Evolutionary conservation across 2,113 vertebrate genomes (phyloP), one percentile per base, ranked within the genome.

Genomic region (Indicator indicator): DNA sequence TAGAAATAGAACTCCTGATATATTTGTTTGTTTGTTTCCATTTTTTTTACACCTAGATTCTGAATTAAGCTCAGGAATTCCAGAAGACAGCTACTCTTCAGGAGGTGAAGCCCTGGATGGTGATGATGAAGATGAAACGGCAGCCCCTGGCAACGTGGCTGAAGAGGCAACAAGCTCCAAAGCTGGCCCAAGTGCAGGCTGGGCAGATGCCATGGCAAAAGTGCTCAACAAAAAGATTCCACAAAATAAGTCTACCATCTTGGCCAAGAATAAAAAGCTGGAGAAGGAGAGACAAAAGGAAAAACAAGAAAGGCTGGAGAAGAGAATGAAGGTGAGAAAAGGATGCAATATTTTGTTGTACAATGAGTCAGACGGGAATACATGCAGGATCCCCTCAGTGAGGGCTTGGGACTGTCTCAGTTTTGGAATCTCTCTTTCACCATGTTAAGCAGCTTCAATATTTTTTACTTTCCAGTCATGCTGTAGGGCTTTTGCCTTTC

Each of bases 151-250:
- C 32, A n/a, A 50, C 1, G 54, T 33, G 40, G 58, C 17, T 48
- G 84, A 90, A 38, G 40, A 90, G 28, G 52, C 96, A 16, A 24
- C 88, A 6, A 96, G 83, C 30, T 93, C 96, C 16, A 70, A 93
- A 62, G 86, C 46, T 42, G 98, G 97, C 12, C 75, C 97, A 10
- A 95, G 97, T 20, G 68, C 93, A 6, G 99, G 99, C 42, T 99
- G 99, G 99, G 99, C 99, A 6, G 98, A 99, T 33, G 99, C 98
- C 88, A 99, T 99, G 99, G 98, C 99, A n/a, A 99, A 98, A 97
- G 98, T 99, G 71, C 98, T 99, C 86, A 98, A 96, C 65, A 99
- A 98, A 97, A 98, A 98, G 79, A 97, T 97, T 5, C 97, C 98
- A 1, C 95, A 95, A 23, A 98, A 94, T 73, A 98, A 98, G 50